These are phyloP conservation scores for Balanococcus diminutus DNA, from an alignment of 2,888 invertebrate species.

Conservation along the genomic window DNA sequence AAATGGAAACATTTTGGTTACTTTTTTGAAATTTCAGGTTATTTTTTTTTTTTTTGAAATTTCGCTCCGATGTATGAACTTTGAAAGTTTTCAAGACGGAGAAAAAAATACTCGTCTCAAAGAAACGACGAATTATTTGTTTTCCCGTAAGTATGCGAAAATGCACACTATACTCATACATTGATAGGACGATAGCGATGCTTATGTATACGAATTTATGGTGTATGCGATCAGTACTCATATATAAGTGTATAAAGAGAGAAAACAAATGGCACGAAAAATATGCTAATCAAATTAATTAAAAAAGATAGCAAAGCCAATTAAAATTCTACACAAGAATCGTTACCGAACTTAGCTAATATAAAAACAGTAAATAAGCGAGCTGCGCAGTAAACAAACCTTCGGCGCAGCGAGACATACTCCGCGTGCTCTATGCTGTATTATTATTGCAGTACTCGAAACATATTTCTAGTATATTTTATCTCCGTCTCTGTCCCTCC, in stretches of 20 bases:
- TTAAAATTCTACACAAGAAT: constrained; percentile 40
- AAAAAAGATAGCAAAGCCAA: constrained; percentile 44
- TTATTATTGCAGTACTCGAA: background rate
- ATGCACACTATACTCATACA: too few relatives aligned
- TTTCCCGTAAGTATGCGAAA: constrained; percentile 4
- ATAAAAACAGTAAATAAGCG: constrained; percentile 43
- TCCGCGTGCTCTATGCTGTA: background rate
- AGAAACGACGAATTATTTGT: background rate
- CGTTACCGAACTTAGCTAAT: constrained; percentile 10
- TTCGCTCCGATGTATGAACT: too few relatives aligned
- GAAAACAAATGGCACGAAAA: constrained; percentile 27
- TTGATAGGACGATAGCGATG: too few relatives aligned
- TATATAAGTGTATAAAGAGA: background rate
- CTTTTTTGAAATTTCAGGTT: too few relatives aligned
- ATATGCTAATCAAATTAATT: constrained; percentile 50
- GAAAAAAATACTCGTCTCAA: background rate
- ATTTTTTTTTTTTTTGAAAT: too few relatives aligned
- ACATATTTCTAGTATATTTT: background rate
- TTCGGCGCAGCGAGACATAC: background rate
- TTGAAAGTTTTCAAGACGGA: too few relatives aligned
- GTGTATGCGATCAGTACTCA: background rate
- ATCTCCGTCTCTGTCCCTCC: too few relatives aligned
- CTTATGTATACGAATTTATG: background rate
- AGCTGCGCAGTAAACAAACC: constrained; percentile 35
- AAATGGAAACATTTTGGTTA: too few relatives aligned